Percentiles rank a stretch among this genome's conserved stretches.
These are phyloP conservation scores for Tenthredo scrophulariae DNA, from an alignment of 2,888 invertebrate genomes.

Conservation along the genomic window DNA sequence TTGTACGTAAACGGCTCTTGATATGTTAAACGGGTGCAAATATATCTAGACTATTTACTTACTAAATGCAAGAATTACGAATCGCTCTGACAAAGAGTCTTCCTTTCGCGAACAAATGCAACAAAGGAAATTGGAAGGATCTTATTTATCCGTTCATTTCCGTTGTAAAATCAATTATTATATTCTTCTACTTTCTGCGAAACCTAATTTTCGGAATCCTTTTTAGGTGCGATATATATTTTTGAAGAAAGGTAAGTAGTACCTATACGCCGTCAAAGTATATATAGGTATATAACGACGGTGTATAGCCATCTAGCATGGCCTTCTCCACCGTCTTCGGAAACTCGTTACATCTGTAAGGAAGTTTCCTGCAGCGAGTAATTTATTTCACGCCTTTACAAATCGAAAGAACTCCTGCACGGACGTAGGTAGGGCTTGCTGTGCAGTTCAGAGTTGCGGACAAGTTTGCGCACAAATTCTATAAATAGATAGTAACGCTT, in stretches of 20 bases:
- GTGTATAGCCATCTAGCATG: not conserved
- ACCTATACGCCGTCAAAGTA: too few relatives aligned
- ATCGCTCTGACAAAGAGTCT: not conserved
- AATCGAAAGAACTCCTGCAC: slow-evolving; percentile 17
- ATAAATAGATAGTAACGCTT: slow-evolving; percentile 50
- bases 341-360: slow-evolving; percentile 52
- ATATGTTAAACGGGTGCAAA: slow-evolving; percentile 50
- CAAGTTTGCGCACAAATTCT: slow-evolving; percentile 53
- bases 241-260: not conserved
- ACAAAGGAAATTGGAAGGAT: not conserved
- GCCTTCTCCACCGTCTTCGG: slow-evolving; percentile 42
- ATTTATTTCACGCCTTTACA: slow-evolving; percentile 52
- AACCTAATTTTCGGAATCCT: not conserved
- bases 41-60: slow-evolving; percentile 31
- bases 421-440: not conserved
- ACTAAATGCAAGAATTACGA: slow-evolving; percentile 36
- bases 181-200: not conserved
- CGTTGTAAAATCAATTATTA: not conserved
- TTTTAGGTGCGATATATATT: not conserved
- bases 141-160: not conserved
- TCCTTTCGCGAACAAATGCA: not conserved
- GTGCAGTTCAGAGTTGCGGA: slow-evolving; percentile 39
- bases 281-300: not conserved
- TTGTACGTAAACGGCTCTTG: slow-evolving; percentile 20
- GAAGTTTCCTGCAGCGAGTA: slow-evolving; percentile 39